Base-by-base conservation (phyloP, 2,797 vertebrate species). In the Merluccius polli region DNA sequence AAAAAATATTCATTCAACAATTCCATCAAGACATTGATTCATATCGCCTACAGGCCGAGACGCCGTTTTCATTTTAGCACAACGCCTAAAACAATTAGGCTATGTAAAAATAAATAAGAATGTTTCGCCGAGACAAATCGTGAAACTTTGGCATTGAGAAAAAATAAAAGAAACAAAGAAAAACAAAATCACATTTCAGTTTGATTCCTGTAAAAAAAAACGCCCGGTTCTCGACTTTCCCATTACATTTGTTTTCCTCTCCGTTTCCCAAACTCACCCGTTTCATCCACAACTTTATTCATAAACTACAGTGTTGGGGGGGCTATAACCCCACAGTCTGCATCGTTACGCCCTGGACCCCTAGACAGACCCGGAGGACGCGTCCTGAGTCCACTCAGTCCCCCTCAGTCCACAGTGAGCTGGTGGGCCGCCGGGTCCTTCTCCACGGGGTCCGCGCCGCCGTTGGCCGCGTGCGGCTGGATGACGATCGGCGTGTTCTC, bases 401-500 rank as follows among this genome's bases (percentile, higher is more conserved):
- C 44, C 21, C 44, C n/a, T n/a, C n/a, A n/a, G 5, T 16, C 5
- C 18, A 33, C 21, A 4, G 10, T 4, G 30, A 41, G 59, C 12
- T 15, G 13, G 21, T 7, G 1, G 41, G 24, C 33, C 41, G 29
- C 71, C n/a, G 59, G 52, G 27, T 77, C 71, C 16, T 68, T 27
- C 1, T 31, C 24, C 3, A 68, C 18, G 52, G 52, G 29, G 2
- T 69, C 67, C 4, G 67, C 3, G 13, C 29, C 18, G 13, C 78
- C 72, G 65, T 84, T 86, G 36, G 83, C 44, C 10, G 83, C 44
- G 0, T 85, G 84, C 73, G 90, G 87, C 80, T 91, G 89, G 74
- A 91, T 88, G 80, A 93, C 87, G 2, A 92, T 90, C 0, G 88
- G 84, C 8, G 24, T 35, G 11, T 82, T 83, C 31, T 87, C 85